Evolutionary conservation across 2,888 invertebrate species (phyloP), one percentile per base, ranked within the genome.

Genomic region (Eupithecia centaureata): DNA sequence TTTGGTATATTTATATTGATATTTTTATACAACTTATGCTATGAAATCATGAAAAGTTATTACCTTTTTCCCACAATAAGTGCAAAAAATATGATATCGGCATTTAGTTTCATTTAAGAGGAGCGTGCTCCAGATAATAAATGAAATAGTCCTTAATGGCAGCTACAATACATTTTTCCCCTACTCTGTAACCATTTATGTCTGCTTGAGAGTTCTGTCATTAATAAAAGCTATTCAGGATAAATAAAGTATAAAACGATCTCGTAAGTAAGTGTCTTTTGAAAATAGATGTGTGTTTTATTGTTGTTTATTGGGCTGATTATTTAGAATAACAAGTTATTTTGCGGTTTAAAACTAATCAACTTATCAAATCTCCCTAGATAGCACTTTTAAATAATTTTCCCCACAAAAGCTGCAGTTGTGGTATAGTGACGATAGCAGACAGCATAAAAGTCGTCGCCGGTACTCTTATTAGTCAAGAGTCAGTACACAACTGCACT

Each of bases 131-230:
- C 73, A 62, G 69, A 73, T 77, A 79, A 74, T 78, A 78, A 81
- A 80, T 78, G 74, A 77, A 79, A 83, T 77, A 73, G 75, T 73
- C 73, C 69, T 78, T 79, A 80, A 79, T 77, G 77, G 76, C 72
- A 73, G 67, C 63, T 68, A 66, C 70, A 56, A 72, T 67, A 74
- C 72, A 75, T 77, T 77, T 76, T 72, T 73, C 70, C 68, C 61
- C 22, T 47, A 12, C 61, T 70, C 60, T 61, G 65, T 71, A 61
- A 61, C 68, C 68, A 72, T 75, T 75, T 68, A 70, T 70, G 72
- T 72, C 65, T 38, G 64, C 69, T 67, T 68, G 65, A 73, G 66
- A 68, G 68, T 63, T 65, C 68, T 67, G 62, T 65, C 66, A 71
- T 75, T 65, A 72, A 71, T 73, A 71, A 62, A 71, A 64, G 54